A percentile compares a stretch with the other conserved stretches of the same genome.
Evolutionary conservation across 2,888 invertebrate genomes (phyloP).

Genomic region (Meteorus colon): DNA sequence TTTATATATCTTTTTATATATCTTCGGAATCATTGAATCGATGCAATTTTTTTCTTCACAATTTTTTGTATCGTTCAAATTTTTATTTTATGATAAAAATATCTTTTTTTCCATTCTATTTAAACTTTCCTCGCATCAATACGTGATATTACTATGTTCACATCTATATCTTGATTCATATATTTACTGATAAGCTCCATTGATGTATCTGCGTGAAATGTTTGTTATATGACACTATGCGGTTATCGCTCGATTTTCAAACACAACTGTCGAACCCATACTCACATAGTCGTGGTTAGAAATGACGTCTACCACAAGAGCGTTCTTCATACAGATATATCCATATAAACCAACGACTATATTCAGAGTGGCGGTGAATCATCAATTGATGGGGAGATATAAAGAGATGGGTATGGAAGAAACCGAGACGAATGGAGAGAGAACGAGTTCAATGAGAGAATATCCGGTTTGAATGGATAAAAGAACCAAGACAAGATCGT

Average conservation of each 20-base stretch:
- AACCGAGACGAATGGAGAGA: neutral
- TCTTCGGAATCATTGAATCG: too few relatives aligned
- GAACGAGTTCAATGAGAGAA: neutral
- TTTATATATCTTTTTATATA: too few relatives aligned
- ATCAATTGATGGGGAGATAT: conserved; percentile 26
- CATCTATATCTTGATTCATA: neutral
- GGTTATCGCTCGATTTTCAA: conserved; percentile 35
- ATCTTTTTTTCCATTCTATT: too few relatives aligned
- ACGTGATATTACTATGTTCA: neutral
- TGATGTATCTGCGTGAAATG: conserved; percentile 22
- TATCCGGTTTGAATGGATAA: neutral
- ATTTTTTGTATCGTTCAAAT: too few relatives aligned
- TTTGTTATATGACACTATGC: conserved; percentile 20
- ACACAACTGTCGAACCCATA: conserved; percentile 24
- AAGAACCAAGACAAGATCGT: neutral
- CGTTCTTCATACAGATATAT: neutral
- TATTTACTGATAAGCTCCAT: conserved; percentile 21
- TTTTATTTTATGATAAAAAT: too few relatives aligned
- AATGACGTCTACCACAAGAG: neutral
- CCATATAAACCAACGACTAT: neutral
- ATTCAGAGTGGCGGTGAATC: conserved; percentile 18
- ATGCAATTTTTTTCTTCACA: too few relatives aligned
- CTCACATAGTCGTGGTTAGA: neutral
- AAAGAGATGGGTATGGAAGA: neutral
- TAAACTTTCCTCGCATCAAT: too few relatives aligned